Evolutionary conservation across 2,113 vertebrate genomes (phyloP).

Genomic region (Xiphophorus couchianus): DNA sequence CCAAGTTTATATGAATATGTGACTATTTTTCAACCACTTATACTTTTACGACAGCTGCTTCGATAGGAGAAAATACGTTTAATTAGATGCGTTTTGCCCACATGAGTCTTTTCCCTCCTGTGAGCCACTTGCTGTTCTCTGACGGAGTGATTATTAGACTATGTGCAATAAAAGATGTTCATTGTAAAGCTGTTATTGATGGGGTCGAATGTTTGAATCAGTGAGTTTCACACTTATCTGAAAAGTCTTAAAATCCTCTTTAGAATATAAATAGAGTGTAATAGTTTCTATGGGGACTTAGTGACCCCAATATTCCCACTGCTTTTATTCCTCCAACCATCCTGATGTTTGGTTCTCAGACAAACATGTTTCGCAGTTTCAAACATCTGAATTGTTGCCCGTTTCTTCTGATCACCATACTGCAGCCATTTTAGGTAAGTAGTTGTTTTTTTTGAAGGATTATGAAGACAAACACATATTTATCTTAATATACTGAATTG

Average conservation of each 20-base stretch:
- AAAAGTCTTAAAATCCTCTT: neutral
- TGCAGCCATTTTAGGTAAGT: too few relatives aligned
- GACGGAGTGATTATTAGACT: slow-evolving; percentile 72
- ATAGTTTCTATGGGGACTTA: too few relatives aligned
- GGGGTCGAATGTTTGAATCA: neutral
- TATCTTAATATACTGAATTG: neutral
- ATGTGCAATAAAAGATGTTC: slow-evolving; percentile 76
- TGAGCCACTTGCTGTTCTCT: slow-evolving; percentile 68
- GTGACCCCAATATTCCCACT: too few relatives aligned
- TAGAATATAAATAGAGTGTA: neutral
- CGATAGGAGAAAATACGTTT: slow-evolving; percentile 37
- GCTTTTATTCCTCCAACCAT: too few relatives aligned
- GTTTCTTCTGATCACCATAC: too few relatives aligned
- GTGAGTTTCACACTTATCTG: neutral
- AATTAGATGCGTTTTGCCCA: slow-evolving; percentile 57
- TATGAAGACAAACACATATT: too few relatives aligned
- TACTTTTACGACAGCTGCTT: slow-evolving; percentile 54
- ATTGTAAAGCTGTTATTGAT: slow-evolving; percentile 26
- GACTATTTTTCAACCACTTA: slow-evolving; percentile 40
- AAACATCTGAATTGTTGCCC: too few relatives aligned
- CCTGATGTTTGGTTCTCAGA: too few relatives aligned
- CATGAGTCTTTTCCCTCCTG: slow-evolving; percentile 50
- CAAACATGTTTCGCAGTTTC: too few relatives aligned
- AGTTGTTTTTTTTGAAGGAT: too few relatives aligned
- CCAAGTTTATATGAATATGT: slow-evolving; percentile 73